These are phyloP conservation scores for Palythoa grandiflora DNA, from an alignment of 92 coral and sea anemone genomes.

Conservation along the genomic window DNA sequence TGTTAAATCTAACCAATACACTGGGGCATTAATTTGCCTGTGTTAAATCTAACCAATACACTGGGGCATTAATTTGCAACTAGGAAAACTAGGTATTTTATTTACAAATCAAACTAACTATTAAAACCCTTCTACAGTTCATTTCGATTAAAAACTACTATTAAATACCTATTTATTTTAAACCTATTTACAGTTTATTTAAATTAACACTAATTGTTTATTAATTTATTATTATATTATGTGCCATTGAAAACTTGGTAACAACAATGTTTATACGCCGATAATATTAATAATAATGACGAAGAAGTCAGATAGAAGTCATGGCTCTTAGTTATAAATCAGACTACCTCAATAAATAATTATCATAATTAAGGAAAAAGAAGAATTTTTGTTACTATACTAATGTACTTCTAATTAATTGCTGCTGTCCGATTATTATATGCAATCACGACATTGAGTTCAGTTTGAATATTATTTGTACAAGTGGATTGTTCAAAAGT, in stretches of 20 bases:
- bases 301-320: slow-evolving; percentile 7
- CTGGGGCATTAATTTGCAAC: background rate
- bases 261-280: background rate
- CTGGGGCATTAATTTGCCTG: no score
- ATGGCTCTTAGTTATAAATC: background rate
- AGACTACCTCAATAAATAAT: slow-evolving; percentile 6
- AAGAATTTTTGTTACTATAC: background rate
- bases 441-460: background rate
- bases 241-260: slow-evolving; percentile 5
- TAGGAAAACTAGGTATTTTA: background rate
- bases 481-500: background rate
- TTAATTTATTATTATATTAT: background rate
- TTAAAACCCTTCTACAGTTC: background rate
- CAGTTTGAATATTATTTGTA: no score
- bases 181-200: slow-evolving; percentile 1
- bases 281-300: background rate
- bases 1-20: no score
- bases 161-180: background rate
- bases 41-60: no score
- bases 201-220: background rate
- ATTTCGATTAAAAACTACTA: background rate
- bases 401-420: slow-evolving; percentile 1
- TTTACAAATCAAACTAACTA: background rate
- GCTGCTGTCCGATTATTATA: slow-evolving; percentile 5
- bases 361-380: slow-evolving; percentile 4